Base-by-base conservation (phyloP, 2,888 invertebrate species). In the Melanophora roralis region DNA sequence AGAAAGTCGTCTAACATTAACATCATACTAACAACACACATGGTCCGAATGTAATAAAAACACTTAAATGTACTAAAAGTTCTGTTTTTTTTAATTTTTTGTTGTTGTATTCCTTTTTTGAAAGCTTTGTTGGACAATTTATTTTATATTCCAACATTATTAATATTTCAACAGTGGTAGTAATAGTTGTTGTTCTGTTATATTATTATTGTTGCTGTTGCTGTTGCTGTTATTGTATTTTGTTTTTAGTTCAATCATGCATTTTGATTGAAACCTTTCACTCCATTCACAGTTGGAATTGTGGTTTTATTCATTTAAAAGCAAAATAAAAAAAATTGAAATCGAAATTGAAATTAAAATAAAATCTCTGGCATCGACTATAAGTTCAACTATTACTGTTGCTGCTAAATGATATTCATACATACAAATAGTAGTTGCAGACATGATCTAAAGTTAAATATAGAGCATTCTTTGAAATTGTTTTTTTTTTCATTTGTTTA, bases 241-340 rank as follows among this genome's bases (percentile, higher is more conserved):
- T 84, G 83, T 85, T 84, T 84, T 68, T 74, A 84, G 83, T 83
- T 84, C 81, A 84, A 73, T 73, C 73, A 80, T 75, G 59, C 59
- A 65, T 71, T 65, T 79, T 87, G 86, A 87, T 87, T 87, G 87
- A 87, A 87, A 86, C 86, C 87, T 87, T 87, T 87, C 87, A 87
- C 86, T 87, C 86, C 86, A 85, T 85, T 86, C 87, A 86, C 85
- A 87, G 86, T 84, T 71, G 76, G 76, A 76, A 51, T 76, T 76
- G 69, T 76, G 76, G 76, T 76, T 76, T 55, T 76, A 55, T 55
- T 64, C 62, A 68, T 68, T 64, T 57, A 69, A 57, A 62, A 76
- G 40, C 51, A 67, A 43, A 38, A 49, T 51, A 51, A 47, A 32
- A 38, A 67, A 53, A 68, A 53, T 14, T 32, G 34, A 45, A 9